phyloP scores from a whole-genome alignment of 2,113 vertebrate genomes.

The Orientallactaga bullata region DNA sequence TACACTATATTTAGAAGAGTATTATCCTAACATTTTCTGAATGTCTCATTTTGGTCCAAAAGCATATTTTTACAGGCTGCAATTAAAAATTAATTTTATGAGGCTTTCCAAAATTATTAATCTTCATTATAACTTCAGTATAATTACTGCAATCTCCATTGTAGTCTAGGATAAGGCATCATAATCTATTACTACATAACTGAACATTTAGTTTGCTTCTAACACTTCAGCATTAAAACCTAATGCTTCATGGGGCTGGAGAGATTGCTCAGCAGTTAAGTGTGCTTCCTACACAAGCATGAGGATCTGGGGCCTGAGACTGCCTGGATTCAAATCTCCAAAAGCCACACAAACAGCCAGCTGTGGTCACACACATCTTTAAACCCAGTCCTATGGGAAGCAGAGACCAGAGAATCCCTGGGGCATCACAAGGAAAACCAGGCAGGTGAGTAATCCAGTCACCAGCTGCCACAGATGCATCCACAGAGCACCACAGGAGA shows the following conservation, averaged over 20 bases:
- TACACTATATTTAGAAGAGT: neutral
- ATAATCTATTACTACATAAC: neutral
- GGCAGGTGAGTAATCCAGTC: too few relatives aligned
- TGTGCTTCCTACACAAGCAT: too few relatives aligned
- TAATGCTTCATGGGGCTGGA: neutral
- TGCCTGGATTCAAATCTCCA: too few relatives aligned
- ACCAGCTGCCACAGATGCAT: too few relatives aligned
- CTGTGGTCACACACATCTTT: too few relatives aligned
- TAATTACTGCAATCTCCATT: neutral
- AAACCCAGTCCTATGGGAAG: too few relatives aligned
- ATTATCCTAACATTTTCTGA: slow-evolving; percentile 2
- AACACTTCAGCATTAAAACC: neutral
- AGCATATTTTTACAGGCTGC: neutral
- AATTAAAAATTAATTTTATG: neutral
- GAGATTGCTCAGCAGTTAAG: too few relatives aligned
- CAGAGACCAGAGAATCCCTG: too few relatives aligned
- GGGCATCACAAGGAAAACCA: too few relatives aligned
- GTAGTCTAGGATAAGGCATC: neutral
- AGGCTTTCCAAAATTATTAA: slow-evolving; percentile 5
- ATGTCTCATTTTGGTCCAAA: neutral
- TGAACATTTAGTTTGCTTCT: neutral
- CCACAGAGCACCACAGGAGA: too few relatives aligned
- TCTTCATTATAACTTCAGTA: neutral
- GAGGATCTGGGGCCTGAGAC: too few relatives aligned
- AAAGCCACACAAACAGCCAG: too few relatives aligned